Evolutionary conservation across 1,140 invertebrate species (phyloP).

Genomic region (Neotoxoptera formosana): DNA sequence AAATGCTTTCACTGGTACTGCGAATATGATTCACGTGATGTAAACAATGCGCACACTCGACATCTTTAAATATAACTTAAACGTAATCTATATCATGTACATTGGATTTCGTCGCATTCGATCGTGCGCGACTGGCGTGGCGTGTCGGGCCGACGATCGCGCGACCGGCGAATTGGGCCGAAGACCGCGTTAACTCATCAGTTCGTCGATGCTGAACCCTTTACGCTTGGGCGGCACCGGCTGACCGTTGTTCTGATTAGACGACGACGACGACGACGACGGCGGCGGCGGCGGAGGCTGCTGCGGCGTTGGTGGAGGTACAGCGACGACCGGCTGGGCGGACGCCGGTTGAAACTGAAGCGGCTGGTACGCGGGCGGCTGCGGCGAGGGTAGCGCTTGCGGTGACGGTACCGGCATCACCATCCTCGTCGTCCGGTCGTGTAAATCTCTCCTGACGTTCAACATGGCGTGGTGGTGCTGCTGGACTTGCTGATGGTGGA

Average conservation of each 20-base stretch:
- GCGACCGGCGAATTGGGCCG: too few relatives aligned
- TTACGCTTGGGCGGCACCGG: slow-evolving; percentile 64
- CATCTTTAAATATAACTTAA: not conserved
- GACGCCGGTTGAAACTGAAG: not conserved
- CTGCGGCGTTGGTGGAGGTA: not conserved
- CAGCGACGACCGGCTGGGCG: not conserved
- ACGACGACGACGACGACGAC: not conserved
- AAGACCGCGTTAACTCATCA: slow-evolving; percentile 67
- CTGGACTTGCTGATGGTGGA: not conserved
- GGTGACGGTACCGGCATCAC: not conserved
- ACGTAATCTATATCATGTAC: not conserved
- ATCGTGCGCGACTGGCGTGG: not conserved
- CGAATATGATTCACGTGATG: not conserved
- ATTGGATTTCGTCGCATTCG: not conserved
- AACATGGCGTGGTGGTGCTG: slow-evolving; percentile 36
- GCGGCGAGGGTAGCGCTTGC: not conserved
- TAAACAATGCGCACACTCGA: not conserved
- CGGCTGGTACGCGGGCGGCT: slow-evolving; percentile 6
- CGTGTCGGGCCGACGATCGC: not conserved
- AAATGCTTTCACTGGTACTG: slow-evolving; percentile 31
- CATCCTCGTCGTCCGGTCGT: not conserved
- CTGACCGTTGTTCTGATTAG: slow-evolving; percentile 59
- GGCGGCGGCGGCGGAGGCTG: not conserved
- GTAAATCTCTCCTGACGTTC: slow-evolving; percentile 6
- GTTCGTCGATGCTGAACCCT: slow-evolving; percentile 83